Conservation (phyloP, 35 echinoderm and acorn worm species). For the Apostichopus californicus region DNA sequence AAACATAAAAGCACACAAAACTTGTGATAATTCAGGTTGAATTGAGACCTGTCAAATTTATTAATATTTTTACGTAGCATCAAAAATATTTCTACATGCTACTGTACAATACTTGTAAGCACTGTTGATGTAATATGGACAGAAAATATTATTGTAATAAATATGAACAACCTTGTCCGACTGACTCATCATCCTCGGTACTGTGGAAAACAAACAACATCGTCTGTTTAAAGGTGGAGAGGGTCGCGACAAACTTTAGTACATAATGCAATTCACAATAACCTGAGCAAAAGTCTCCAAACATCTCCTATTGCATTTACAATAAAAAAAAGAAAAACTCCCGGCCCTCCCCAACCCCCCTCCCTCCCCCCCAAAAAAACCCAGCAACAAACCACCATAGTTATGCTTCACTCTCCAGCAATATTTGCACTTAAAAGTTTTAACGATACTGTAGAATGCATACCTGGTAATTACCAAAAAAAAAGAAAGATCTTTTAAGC, state of each 20-base stretch:
- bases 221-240: neutral
- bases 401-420: too few species aligned
- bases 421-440: too few species aligned
- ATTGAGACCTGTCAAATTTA: slow-evolving; percentile 36
- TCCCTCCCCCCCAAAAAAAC: too few species aligned
- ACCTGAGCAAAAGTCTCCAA: slow-evolving; percentile 37
- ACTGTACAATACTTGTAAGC: slow-evolving; percentile 41
- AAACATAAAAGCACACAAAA: neutral
- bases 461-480: too few species aligned
- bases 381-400: too few species aligned
- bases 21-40: neutral
- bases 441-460: too few species aligned
- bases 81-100: slow-evolving; percentile 52
- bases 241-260: slow-evolving; percentile 22
- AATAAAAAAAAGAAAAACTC: slow-evolving; percentile 3
- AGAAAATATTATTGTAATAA: slow-evolving; percentile 37
- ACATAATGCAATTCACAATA: slow-evolving; percentile 16
- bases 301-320: slow-evolving; percentile 19
- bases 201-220: slow-evolving; percentile 11
- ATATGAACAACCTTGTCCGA: slow-evolving; percentile 26
- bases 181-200: slow-evolving; percentile 11
- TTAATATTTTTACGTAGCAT: slow-evolving; percentile 22
- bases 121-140: slow-evolving; percentile 49
- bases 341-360: neutral
- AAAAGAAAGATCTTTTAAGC: too few species aligned